Evolutionary conservation across 2,113 vertebrate species (phyloP), one percentile per base, ranked within the genome.

Genomic region (Upupa epops): DNA sequence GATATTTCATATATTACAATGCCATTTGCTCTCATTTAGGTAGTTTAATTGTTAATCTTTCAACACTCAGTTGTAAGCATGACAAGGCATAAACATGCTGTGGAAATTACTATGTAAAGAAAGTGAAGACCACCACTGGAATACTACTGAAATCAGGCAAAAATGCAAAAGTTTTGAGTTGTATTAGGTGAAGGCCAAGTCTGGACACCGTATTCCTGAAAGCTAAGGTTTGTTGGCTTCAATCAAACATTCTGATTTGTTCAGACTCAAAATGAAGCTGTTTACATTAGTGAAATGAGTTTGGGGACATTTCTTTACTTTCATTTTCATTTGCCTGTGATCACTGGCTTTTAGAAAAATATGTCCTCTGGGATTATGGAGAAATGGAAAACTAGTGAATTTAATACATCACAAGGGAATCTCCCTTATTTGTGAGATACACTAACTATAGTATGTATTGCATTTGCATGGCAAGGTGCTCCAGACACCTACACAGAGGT

Each of bases 371-470:
- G 8, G 6, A 28, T 56, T 42, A 64, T 8, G 5, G 31, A 56
- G 48, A 46, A 83, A 49, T 9, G 3, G 6, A 6, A 70, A 68
- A 32, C 2, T 29, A 9, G 4, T 25, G 24, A 51, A 64, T 3
- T 59, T 10, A 82, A 32, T 56, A 14, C 10, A 46, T 60, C 11
- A 58, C 11, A n/a, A 54, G 36, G 21, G 9, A 55, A 32, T 8
- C 1, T 24, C 34, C 63, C 81, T 26, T 46, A 21, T 74, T 70
- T 74, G 25, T 48, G 32, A 77, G 31, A 81, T 37, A 29, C 8
- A 3, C 22, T 61, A 40, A 15, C 17, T 56, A 37, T 31, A 21
- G 17, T 14, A 17, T 14, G 4, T 28, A 0, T 4, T 2, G 2
- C 13, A n/a, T n/a, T n/a, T n/a, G n/a, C n/a, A n/a, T 49, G 22